Evolutionary conservation across 30 jellyfish, hydroid and myxozoan species (phyloP).

Genomic region (Aurelia coerulea): DNA sequence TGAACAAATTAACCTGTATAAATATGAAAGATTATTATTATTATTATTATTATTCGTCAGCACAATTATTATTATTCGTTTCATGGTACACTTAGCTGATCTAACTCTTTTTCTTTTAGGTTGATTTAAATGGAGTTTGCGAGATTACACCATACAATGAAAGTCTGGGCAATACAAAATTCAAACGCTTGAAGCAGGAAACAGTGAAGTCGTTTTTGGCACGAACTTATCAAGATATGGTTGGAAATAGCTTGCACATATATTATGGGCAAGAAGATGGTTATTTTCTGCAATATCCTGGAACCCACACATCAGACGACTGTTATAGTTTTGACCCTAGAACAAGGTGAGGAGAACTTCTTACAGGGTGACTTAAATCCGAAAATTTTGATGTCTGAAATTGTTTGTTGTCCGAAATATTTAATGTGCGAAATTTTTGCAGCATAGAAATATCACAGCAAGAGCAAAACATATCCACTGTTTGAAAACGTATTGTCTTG

Average conservation of each 20-base stretch:
- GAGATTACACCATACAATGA: conserved; percentile 3
- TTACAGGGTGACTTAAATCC: neutral
- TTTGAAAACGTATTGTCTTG: no score
- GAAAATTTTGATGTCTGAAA: no score
- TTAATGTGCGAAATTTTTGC: no score
- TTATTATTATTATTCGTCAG: no score
- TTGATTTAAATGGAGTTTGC: conserved; percentile 43
- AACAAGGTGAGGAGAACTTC: conserved; percentile 13
- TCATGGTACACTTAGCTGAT: neutral
- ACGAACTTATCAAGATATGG: conserved; percentile 30
- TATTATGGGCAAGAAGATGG: conserved; percentile 61
- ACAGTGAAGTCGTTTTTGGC: conserved; percentile 19
- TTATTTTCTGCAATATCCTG: conserved; percentile 42
- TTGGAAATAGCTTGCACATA: conserved; percentile 31
- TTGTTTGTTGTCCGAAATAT: no score
- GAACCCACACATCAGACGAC: neutral
- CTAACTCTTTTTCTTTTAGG: neutral
- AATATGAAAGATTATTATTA: no score
- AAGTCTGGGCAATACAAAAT: neutral
- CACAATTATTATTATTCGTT: no score
- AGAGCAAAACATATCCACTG: no score
- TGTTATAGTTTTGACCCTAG: conserved; percentile 44
- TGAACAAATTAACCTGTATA: no score
- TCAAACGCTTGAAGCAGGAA: conserved; percentile 16
- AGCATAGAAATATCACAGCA: no score